Percentiles rank a stretch among this genome's conserved stretches.
phyloP scores from a whole-genome alignment of 92 coral and sea anemone species.

The Ricordea florida region DNA sequence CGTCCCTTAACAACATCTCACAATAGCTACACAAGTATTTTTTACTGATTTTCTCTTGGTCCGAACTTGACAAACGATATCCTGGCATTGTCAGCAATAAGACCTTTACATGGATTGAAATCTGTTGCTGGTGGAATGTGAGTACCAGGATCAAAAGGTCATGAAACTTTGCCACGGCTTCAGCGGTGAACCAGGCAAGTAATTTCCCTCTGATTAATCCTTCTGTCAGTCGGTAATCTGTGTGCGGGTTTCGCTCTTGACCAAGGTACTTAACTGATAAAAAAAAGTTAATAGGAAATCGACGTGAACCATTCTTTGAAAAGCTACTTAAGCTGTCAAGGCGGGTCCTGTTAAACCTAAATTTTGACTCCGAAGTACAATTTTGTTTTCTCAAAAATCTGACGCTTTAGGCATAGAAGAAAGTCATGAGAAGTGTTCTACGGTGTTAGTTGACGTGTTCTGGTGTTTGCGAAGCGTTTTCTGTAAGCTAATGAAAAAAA shows the following conservation, averaged over 20 bases:
- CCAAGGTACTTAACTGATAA: not conserved
- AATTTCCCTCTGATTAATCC: too few species aligned
- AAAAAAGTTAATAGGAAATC: too few species aligned
- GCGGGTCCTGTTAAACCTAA: too few species aligned
- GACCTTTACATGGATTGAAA: not conserved
- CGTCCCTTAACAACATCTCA: constrained; percentile 44
- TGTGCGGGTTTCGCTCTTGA: constrained; percentile 1
- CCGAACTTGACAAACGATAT: constrained; percentile 17
- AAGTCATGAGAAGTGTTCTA: too few species aligned
- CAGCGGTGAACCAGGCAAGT: too few species aligned
- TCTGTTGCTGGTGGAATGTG: not conserved
- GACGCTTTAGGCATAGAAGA: too few species aligned
- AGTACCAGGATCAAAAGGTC: constrained; percentile 3
- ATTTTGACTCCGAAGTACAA: too few species aligned
- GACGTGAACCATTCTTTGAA: constrained; percentile 13
- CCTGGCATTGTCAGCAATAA: constrained; percentile 47
- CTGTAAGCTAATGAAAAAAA: too few species aligned
- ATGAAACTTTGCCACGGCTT: constrained; percentile 18
- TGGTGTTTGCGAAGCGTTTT: too few species aligned
- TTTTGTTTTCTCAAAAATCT: too few species aligned
- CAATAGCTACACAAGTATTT: constrained; percentile 66
- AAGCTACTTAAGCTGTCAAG: not conserved
- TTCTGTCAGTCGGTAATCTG: not conserved
- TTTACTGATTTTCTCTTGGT: constrained; percentile 6
- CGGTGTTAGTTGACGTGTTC: too few species aligned